A percentile compares a stretch with the other conserved stretches of the same genome.
Evolutionary conservation across 1,140 invertebrate genomes (phyloP).

Genomic region (Metopolophium dirhodum): DNA sequence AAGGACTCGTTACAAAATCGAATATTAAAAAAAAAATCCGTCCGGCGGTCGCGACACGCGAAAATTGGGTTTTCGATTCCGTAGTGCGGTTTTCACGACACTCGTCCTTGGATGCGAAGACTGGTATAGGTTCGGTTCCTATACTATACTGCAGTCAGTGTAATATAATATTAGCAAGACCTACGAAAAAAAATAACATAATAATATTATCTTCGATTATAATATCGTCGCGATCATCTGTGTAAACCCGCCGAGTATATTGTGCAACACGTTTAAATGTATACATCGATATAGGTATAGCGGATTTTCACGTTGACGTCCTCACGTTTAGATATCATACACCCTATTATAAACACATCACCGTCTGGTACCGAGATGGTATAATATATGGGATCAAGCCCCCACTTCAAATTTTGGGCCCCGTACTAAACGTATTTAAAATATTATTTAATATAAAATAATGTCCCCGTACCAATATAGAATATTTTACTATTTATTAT

Average conservation of each 20-base stretch:
- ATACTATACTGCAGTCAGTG: too few species aligned
- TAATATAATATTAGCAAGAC: background rate
- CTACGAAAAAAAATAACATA: background rate
- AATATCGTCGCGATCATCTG: background rate
- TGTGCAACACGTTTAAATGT: background rate
- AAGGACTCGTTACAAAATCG: slow-evolving; percentile 36
- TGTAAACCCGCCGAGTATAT: background rate
- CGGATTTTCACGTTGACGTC: slow-evolving; percentile 29
- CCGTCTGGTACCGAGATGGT: too few species aligned
- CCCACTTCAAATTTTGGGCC: too few species aligned
- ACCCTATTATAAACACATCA: background rate
- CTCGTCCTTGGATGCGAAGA: background rate
- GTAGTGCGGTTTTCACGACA: slow-evolving; percentile 35
- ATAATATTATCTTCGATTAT: background rate
- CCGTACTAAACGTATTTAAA: too few species aligned
- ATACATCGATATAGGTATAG: background rate
- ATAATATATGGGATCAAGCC: too few species aligned
- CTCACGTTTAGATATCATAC: background rate
- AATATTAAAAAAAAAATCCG: background rate
- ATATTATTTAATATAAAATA: too few species aligned
- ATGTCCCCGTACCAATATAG: too few species aligned
- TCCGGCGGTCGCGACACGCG: background rate
- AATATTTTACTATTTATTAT: too few species aligned
- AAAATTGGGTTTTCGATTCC: slow-evolving; percentile 10
- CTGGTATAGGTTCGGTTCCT: background rate